Base-by-base conservation (phyloP, 2,888 invertebrate species). In the Lochmaea capreae region DNA sequence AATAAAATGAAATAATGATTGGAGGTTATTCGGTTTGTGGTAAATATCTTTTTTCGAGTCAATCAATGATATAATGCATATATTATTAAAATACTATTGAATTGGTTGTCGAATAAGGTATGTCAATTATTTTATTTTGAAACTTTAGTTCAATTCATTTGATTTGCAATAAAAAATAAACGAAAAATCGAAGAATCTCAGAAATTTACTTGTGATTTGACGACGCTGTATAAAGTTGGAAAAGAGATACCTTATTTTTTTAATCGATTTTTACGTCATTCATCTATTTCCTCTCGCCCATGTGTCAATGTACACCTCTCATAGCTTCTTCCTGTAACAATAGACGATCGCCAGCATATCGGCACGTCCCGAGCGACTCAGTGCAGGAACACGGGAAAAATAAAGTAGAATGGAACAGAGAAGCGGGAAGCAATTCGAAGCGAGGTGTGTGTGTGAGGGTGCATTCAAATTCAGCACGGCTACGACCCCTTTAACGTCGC, bases 391-490 rank as follows among this genome's bases (percentile, higher is more conserved):
- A 63, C 62, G 22, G 71, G 58, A 71, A 65, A 57, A 71, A 71
- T 71, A 71, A 57, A 57, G 58, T 65, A 71, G 65, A 71, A 71
- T 71, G 65, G 62, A 63, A 63, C 18, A 43, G 71, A 46, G 58
- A 65, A 71, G 18, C 65, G 68, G 77, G 72, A 77, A 77, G 72
- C 65, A 74, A 70, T 71, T 63, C 72, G 67, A 72, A 65, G 67
- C 72, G 71, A 42, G 62, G 16, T n/a, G 72, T 49, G 66, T 69
- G 46, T 46, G 77, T 73, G 77, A 74, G 77, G 77, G 77, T 72
- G 76, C 77, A 77, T 77, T 77, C 77, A 77, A 77, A 77, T 77
- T 75, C 68, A 75, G 71, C 61, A 68, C 68, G 68, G 52, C 65
- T 26, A 46, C 70, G 65, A 63, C 43, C 62, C 62, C 62, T 63